phyloP scores from a whole-genome alignment of 2,888 invertebrate genomes.

The Amblyteles armatorius region DNA sequence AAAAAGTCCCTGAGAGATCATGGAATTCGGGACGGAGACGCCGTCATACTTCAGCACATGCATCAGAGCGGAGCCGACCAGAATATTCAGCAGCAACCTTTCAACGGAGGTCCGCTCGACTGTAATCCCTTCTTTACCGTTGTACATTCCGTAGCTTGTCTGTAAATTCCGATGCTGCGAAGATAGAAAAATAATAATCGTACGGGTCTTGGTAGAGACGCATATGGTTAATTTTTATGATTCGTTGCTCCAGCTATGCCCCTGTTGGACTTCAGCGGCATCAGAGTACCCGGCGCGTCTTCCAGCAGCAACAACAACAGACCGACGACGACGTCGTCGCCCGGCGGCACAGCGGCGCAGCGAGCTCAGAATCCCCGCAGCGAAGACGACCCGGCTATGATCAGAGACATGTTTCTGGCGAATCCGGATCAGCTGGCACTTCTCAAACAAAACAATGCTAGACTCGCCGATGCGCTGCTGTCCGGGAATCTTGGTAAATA shows the following conservation, averaged over 20 bases:
- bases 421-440: constrained; percentile 96
- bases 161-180: background rate
- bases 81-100: constrained; percentile 66
- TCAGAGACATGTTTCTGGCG: constrained; percentile 94
- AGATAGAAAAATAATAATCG: background rate
- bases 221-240: background rate
- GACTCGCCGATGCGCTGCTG: constrained; percentile 95
- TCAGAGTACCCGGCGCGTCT: constrained; percentile 90
- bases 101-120: constrained; percentile 77
- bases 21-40: constrained; percentile 95
- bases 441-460: constrained; percentile 96
- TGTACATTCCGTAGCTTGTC: constrained; percentile 9
- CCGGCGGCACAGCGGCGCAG: constrained; percentile 70
- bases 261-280: constrained; percentile 93
- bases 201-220: background rate
- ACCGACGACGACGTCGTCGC: constrained; percentile 50
- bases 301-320: constrained; percentile 74
- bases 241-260: constrained; percentile 84
- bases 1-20: constrained; percentile 93
- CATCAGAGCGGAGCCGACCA: constrained; percentile 81
- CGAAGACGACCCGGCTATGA: constrained; percentile 93
- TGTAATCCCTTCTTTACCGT: constrained; percentile 57
- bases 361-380: constrained; percentile 82
- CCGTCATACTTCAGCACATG: constrained; percentile 93
- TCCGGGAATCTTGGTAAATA: constrained; percentile 91